Evolutionary conservation across 2,797 vertebrate species (phyloP), one percentile per base, ranked within the genome.

Genomic region (Gobionotothen gibberifrons): DNA sequence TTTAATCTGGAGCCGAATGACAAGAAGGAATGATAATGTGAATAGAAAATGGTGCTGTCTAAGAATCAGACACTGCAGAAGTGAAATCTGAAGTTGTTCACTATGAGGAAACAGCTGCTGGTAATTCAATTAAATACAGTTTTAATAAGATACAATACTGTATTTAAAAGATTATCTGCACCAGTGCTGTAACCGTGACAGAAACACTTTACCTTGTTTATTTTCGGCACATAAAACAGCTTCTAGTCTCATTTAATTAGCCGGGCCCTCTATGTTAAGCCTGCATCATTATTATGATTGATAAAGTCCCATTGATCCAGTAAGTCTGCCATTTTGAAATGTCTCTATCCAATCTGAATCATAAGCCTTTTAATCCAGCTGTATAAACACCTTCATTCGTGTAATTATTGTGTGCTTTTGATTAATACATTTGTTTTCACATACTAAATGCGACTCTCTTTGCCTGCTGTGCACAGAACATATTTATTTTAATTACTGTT

Each of bases 261-360:
- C 47, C 43, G 39, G 78, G 74, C 53, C 29, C 57, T 75, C 79
- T 85, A 86, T 79, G 81, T 82, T 64, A 64, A 59, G 75, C 59
- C 56, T 53, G 69, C 85, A 53, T 87, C 84, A 49, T 92, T 88
- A 88, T 89, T 89, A 88, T 89, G 87, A 91, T 90, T 92, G 90
- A 93, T 91, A 88, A 90, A 91, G 85, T 81, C 74, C 72, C 87
- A 91, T 85, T 88, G 90, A 92, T 91, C 87, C 73, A 14, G 63
- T 60, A 60, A 69, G 75, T 86, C 76, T 62, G 73, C 56, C 77
- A 39, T 87, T 85, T 84, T 79, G 59, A 3, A 70, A 82, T 65
- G 11, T 76, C 84, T 88, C 75, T 73, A 72, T 76, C 69, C 74
- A 46, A 17, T 76, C 74, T 82, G 78, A 75, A 81, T 78, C 61